Percentiles rank a stretch among this genome's conserved stretches.
Evolutionary conservation across 2,113 vertebrate species (phyloP).

Genomic region (Corvus hawaiiensis): DNA sequence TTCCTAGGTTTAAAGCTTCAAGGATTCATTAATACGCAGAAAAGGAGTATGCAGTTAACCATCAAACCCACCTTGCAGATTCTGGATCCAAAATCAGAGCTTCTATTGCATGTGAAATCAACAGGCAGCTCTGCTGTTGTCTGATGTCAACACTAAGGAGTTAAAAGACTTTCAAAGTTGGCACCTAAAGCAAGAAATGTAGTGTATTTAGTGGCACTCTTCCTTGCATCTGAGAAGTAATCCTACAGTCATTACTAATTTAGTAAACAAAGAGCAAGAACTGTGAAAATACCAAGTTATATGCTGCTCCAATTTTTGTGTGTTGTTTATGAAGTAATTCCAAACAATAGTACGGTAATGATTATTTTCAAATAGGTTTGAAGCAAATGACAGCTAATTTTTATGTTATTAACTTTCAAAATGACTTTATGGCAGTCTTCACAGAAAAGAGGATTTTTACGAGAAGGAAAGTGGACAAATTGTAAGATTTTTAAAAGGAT

Average conservation of each 20-base stretch:
- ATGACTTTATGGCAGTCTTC: neutral
- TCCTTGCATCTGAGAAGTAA: neutral
- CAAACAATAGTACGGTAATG: neutral
- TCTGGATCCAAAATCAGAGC: constrained; percentile 94
- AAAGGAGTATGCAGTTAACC: neutral
- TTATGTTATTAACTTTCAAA: neutral
- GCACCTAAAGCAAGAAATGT: neutral
- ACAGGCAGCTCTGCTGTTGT: constrained; percentile 94
- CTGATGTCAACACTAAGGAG: constrained; percentile 69
- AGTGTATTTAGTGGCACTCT: neutral
- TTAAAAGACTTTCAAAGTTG: neutral
- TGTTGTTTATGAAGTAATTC: neutral
- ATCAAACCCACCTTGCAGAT: constrained; percentile 81
- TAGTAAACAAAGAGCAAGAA: neutral
- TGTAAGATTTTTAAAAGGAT: constrained; percentile 72
- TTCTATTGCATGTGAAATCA: constrained; percentile 92
- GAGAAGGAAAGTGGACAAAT: neutral
- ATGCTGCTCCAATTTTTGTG: neutral
- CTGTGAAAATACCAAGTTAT: neutral
- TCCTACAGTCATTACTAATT: neutral
- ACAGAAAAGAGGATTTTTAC: neutral
- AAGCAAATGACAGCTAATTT: neutral
- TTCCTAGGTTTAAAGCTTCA: neutral
- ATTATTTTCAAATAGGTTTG: neutral
- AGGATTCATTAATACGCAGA: neutral